phyloP scores from a whole-genome alignment of 1,140 invertebrate species.

The Drosophila triauraria region DNA sequence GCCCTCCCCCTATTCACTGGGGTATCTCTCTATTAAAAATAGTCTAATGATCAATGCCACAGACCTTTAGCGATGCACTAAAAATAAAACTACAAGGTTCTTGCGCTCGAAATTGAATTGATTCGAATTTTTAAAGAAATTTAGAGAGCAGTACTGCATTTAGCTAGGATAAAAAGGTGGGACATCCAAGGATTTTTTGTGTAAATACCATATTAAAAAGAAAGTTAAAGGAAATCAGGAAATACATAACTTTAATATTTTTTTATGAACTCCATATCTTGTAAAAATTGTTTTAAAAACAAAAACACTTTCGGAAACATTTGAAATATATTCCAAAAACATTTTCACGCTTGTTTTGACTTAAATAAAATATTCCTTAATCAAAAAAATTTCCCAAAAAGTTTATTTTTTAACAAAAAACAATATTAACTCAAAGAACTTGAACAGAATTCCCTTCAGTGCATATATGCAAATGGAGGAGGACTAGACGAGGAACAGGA shows the following conservation, averaged over 20 bases:
- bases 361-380: neutral
- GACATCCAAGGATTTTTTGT: neutral
- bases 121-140: neutral
- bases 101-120: neutral
- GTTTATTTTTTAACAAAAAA: no score
- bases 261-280: neutral
- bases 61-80: conserved; percentile 1
- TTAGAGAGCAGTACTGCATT: neutral
- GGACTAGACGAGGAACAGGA: conserved; percentile 26
- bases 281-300: neutral
- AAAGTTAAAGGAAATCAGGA: neutral
- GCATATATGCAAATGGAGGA: conserved; percentile 33
- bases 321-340: neutral
- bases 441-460: neutral
- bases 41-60: conserved; percentile 76
- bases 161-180: neutral
- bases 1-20: conserved; percentile 11
- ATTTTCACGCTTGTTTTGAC: neutral
- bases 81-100: no score
- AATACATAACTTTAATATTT: no score
- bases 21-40: conserved; percentile 76
- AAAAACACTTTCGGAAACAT: neutral
- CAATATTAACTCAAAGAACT: neutral
- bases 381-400: neutral
- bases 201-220: neutral